These are phyloP conservation scores for Rhyacichthys aspro DNA, from an alignment of 2,797 vertebrate genomes.

Conservation along the genomic window DNA sequence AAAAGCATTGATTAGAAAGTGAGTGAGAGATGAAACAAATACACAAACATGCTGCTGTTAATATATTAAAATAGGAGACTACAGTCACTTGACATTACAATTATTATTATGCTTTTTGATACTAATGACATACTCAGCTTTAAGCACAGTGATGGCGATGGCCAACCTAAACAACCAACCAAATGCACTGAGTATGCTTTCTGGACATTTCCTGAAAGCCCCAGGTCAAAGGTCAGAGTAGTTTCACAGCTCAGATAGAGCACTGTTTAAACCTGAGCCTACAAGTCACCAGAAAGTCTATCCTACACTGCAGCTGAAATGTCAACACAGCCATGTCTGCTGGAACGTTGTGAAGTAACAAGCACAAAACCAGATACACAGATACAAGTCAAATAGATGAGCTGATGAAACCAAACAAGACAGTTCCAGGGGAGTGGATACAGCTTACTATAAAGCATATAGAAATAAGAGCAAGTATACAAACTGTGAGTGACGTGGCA, in stretches of 20 bases:
- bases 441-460: slow-evolving; percentile 19
- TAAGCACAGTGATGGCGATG: too few relatives aligned
- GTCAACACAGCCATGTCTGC: slow-evolving; percentile 49
- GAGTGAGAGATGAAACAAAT: too few relatives aligned
- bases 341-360: slow-evolving; percentile 45
- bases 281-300: slow-evolving; percentile 25
- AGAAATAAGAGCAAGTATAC: slow-evolving; percentile 25
- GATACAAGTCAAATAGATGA: slow-evolving; percentile 21
- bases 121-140: too few relatives aligned
- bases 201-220: slow-evolving; percentile 18
- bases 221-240: slow-evolving; percentile 45
- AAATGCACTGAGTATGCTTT: slow-evolving; percentile 11
- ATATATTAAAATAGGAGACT: too few relatives aligned
- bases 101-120: too few relatives aligned
- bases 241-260: slow-evolving; percentile 39
- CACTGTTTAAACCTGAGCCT: slow-evolving; percentile 29
- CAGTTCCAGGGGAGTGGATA: slow-evolving; percentile 2
- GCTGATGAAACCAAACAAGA: slow-evolving; percentile 19
- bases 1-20: too few relatives aligned
- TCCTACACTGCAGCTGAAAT: slow-evolving; percentile 35
- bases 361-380: slow-evolving; percentile 36
- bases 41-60: too few relatives aligned
- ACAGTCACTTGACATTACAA: too few relatives aligned
- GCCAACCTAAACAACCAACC: slow-evolving; percentile 1
- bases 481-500: slow-evolving; percentile 57